Percentiles rank a stretch among this genome's conserved stretches.
Evolutionary conservation across 2,113 vertebrate species (phyloP).

Genomic region (Proterorhinus semilunaris): DNA sequence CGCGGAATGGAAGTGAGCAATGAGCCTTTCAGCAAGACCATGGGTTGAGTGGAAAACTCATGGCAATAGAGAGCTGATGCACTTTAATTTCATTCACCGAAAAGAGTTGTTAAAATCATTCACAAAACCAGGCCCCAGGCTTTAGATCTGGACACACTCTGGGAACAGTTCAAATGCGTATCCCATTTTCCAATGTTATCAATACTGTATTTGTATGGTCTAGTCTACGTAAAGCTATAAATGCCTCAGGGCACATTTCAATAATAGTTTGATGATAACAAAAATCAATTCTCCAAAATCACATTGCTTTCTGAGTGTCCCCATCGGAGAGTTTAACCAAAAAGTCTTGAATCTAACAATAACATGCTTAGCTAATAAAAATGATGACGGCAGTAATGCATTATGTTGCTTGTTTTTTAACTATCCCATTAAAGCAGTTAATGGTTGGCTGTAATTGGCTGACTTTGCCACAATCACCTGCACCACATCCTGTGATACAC

Average conservation of each 20-base stretch:
- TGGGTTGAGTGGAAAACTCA: slow-evolving; percentile 34
- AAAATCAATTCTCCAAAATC: too few species aligned
- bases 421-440: slow-evolving; percentile 1
- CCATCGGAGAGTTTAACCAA: too few species aligned
- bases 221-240: too few species aligned
- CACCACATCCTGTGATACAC: slow-evolving; percentile 13
- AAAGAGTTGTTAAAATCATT: slow-evolving; percentile 7
- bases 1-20: slow-evolving; percentile 50
- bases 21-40: slow-evolving; percentile 28
- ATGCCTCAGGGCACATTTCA: too few species aligned
- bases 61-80: slow-evolving; percentile 4
- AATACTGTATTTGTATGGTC: too few species aligned
- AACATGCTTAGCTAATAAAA: neutral
- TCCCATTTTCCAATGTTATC: neutral
- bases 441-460: slow-evolving; percentile 8
- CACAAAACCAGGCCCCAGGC: neutral
- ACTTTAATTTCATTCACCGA: slow-evolving; percentile 1
- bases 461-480: slow-evolving; percentile 27
- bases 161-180: neutral
- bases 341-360: too few species aligned
- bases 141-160: neutral
- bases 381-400: neutral
- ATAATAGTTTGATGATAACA: too few species aligned
- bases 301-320: too few species aligned
- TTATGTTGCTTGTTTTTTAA: neutral